Conservation (phyloP, 1,140 invertebrate genomes). For the Trichoplusia ni region DNA sequence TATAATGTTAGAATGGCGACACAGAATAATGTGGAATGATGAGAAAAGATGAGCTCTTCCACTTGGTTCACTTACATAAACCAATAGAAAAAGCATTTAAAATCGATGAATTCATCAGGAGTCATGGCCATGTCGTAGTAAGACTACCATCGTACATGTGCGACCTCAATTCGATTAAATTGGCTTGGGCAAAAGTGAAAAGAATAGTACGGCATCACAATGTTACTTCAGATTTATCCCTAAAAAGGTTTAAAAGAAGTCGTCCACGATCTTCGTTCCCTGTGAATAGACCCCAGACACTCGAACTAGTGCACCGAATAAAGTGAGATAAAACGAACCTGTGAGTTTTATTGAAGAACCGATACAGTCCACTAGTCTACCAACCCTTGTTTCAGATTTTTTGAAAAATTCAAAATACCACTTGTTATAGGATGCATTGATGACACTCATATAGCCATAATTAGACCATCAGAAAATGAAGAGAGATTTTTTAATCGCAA, state of each 20-base stretch:
- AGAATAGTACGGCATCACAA: slow-evolving; percentile 27
- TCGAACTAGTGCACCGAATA: too few species aligned
- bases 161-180: slow-evolving; percentile 34
- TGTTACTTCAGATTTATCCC: slow-evolving; percentile 31
- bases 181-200: slow-evolving; percentile 22
- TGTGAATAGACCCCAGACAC: too few species aligned
- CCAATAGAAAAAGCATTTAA: slow-evolving; percentile 18
- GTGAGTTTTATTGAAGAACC: too few species aligned
- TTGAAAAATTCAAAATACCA: too few species aligned
- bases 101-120: slow-evolving; percentile 16
- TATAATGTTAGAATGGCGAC: slow-evolving; percentile 41
- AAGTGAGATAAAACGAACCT: too few species aligned
- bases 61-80: slow-evolving; percentile 16
- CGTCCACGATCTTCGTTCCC: too few species aligned
- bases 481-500: too few species aligned
- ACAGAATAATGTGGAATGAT: slow-evolving; percentile 36
- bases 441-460: too few species aligned
- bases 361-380: too few species aligned
- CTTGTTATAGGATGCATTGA: too few species aligned
- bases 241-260: slow-evolving; percentile 37
- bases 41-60: slow-evolving; percentile 40
- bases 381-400: too few species aligned
- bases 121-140: slow-evolving; percentile 21
- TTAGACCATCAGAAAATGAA: too few species aligned
- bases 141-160: slow-evolving; percentile 31